A percentile compares a stretch with the other conserved stretches of the same genome.
phyloP scores from a whole-genome alignment of 2,888 invertebrate genomes.

The Lycophotia porphyrea region DNA sequence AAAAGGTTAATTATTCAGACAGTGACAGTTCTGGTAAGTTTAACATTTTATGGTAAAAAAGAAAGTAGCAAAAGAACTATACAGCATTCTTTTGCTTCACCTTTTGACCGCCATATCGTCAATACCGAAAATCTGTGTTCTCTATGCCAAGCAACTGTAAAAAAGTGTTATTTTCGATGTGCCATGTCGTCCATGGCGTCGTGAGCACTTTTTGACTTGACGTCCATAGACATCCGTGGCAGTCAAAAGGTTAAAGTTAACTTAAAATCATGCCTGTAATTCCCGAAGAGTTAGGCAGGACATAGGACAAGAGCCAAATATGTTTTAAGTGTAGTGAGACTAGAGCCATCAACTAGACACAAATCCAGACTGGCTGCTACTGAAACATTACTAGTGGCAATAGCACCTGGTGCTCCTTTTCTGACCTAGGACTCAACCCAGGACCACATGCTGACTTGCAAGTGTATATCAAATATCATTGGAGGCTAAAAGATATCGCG shows the following conservation, averaged over 20 bases:
- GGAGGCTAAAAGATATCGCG: too few species aligned
- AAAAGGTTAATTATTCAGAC: slow-evolving; percentile 74
- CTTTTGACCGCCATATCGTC: too few species aligned
- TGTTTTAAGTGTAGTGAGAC: neutral
- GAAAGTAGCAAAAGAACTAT: neutral
- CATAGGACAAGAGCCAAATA: neutral
- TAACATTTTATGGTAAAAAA: neutral
- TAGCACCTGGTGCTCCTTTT: neutral
- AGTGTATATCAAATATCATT: neutral
- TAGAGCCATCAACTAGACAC: neutral
- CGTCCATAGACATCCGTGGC: too few species aligned
- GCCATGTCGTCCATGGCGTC: too few species aligned
- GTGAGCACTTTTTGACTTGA: too few species aligned
- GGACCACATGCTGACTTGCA: neutral
- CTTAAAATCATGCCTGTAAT: neutral
- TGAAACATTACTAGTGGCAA: neutral
- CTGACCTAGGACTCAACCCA: neutral
- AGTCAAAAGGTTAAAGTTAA: too few species aligned
- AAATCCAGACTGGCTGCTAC: neutral
- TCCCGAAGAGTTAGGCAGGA: neutral
- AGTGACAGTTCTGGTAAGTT: slow-evolving; percentile 74
- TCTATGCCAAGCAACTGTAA: too few species aligned
- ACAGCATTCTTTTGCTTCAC: neutral
- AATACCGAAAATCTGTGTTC: too few species aligned
- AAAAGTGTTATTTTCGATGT: too few species aligned